These are phyloP conservation scores for Protomyctophum bolini DNA, from an alignment of 2,113 vertebrate genomes.

Conservation along the genomic window DNA sequence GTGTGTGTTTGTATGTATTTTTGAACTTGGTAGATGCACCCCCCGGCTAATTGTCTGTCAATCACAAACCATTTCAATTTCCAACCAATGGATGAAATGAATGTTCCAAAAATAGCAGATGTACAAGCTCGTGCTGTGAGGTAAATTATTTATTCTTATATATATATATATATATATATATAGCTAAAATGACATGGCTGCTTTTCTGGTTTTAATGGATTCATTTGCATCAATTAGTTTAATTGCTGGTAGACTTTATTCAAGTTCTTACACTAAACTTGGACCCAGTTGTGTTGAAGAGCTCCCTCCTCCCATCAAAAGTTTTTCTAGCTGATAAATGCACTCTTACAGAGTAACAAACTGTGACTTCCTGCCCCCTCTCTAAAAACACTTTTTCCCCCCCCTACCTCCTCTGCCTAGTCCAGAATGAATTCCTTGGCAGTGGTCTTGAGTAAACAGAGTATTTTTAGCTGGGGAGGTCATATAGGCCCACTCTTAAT, in stretches of 20 bases:
- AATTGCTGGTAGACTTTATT: constrained; percentile 24
- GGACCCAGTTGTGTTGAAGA: neutral
- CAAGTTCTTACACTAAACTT: constrained; percentile 1
- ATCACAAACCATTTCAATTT: constrained; percentile 29
- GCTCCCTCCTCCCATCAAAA: constrained; percentile 18
- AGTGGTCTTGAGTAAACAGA: constrained; percentile 82
- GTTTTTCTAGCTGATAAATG: constrained; percentile 38
- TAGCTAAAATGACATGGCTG: too few relatives aligned
- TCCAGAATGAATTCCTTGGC: constrained; percentile 85
- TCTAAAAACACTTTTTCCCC: constrained; percentile 63
- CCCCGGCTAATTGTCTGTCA: too few relatives aligned
- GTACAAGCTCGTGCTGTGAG: too few relatives aligned
- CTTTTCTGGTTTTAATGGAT: neutral
- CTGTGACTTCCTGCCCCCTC: constrained; percentile 58
- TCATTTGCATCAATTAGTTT: neutral
- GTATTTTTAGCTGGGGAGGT: constrained; percentile 88
- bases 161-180: too few relatives aligned
- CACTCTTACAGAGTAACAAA: constrained; percentile 50
- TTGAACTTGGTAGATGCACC: too few relatives aligned
- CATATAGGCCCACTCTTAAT: constrained; percentile 82
- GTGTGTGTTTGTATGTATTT: too few relatives aligned
- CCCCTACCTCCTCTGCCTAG: constrained; percentile 73
- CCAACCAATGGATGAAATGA: constrained; percentile 19
- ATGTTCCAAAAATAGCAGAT: too few relatives aligned
- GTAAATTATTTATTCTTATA: too few relatives aligned